These are phyloP conservation scores for Salticus scenicus DNA, from an alignment of 2,888 invertebrate genomes.

Conservation along the genomic window DNA sequence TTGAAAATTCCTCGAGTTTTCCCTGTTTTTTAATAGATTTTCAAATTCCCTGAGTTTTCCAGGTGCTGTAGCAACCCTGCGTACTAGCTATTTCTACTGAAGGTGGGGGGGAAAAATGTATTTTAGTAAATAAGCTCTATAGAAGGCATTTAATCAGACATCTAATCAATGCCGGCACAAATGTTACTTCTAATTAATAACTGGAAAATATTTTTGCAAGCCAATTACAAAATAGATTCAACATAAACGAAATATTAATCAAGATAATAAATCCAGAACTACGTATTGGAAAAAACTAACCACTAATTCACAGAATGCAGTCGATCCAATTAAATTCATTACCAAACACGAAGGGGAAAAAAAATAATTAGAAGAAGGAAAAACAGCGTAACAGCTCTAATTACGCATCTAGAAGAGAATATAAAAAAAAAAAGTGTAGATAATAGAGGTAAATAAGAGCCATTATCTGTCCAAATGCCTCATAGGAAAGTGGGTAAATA, in stretches of 20 bases:
- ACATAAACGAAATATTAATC: not conserved
- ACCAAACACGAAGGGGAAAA: not conserved
- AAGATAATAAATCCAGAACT: not conserved
- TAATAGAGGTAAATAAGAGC: not conserved
- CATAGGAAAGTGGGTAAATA: too few relatives aligned
- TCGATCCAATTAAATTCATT: conserved; percentile 7
- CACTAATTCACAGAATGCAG: not conserved
- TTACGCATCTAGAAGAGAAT: not conserved
- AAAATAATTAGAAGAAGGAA: not conserved
- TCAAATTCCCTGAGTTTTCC: too few relatives aligned
- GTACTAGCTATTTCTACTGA: too few relatives aligned
- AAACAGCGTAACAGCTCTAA: conserved; percentile 4
- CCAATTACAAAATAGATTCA: conserved; percentile 9
- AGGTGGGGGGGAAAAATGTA: too few relatives aligned
- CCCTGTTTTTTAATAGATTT: too few relatives aligned
- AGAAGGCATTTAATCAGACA: not conserved
- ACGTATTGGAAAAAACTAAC: not conserved
- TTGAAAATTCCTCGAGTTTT: too few relatives aligned
- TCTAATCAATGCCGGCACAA: not conserved
- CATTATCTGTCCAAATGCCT: not conserved
- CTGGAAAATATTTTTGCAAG: not conserved
- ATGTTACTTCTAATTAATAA: conserved; percentile 9
- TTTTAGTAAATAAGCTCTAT: too few relatives aligned
- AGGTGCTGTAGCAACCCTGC: too few relatives aligned
- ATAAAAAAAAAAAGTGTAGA: not conserved